Base-by-base conservation (phyloP, 2,797 vertebrate species). In the Mionectes olivaceus region DNA sequence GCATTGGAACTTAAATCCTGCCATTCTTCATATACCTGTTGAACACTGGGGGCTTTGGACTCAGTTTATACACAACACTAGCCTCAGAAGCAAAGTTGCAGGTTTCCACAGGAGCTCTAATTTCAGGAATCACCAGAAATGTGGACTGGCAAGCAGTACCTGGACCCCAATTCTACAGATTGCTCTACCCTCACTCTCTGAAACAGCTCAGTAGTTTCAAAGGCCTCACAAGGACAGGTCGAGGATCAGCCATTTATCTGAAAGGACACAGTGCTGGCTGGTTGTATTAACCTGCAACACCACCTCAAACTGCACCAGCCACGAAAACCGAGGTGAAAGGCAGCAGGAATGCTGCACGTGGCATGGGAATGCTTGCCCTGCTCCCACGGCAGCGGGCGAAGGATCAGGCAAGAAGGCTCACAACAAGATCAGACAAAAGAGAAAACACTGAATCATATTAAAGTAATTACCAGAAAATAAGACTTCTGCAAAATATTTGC, bases 371-470 rank as follows among this genome's bases (percentile, higher is more conserved):
- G 4, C 67, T n/a, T 46, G 77, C 55, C 67, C 23, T 25, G 52
- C 93, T 93, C 71, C 92, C 94, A 87, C 1, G 2, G 74, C 83
- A 84, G 60, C 0, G 0, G 64, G 56, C 11, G 2, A 90, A 89
- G 73, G 55, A 90, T 67, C 53, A 75, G 77, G 92, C 81, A 82
- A 7, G 59, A 86, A 94, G 70, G 49, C 75, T 93, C 71, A 64
- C 83, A 87, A 88, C 95, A 94, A 95, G 93, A 95, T 89, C 89
- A 96, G 95, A 75, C 93, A 88, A 89, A 96, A 91, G 84, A 92
- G 92, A 97, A 95, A 95, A 93, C 89, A 95, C 60, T 95, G 91
- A 96, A 96, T 92, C 93, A 96, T 87, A 88, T 93, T 94, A 78
- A 90, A 95, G 95, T 88, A 94, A 96, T 96, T 94, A 94, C 55